Evolutionary conservation across 2,888 invertebrate genomes (phyloP).

Genomic region (Priocnemis perturbator): DNA sequence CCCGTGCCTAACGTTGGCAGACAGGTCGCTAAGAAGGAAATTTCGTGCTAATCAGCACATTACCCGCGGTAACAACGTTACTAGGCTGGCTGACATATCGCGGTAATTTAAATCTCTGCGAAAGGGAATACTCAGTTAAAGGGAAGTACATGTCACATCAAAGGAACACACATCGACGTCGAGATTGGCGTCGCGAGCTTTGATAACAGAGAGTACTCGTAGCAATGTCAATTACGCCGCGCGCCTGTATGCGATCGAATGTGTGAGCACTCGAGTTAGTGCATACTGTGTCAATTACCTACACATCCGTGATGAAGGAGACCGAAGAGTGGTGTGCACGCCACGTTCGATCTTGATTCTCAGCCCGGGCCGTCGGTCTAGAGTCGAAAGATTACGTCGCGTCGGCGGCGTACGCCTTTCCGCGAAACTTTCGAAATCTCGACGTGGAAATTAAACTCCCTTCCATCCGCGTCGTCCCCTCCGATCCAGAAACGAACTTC

Average conservation of each 20-base stretch:
- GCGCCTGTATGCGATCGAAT: too few species aligned
- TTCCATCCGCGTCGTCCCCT: constrained; percentile 11
- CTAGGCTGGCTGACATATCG: constrained; percentile 28
- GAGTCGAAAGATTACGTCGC: too few species aligned
- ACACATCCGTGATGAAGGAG: neutral
- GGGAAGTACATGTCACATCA: too few species aligned
- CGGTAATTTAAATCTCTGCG: constrained; percentile 35
- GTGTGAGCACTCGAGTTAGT: too few species aligned
- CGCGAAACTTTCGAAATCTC: neutral
- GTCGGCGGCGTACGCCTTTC: too few species aligned
- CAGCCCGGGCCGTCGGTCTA: too few species aligned
- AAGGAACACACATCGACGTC: too few species aligned
- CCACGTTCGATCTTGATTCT: constrained; percentile 11
- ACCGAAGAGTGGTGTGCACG: neutral
- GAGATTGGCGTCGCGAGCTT: too few species aligned
- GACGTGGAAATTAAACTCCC: constrained; percentile 14
- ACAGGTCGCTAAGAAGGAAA: neutral
- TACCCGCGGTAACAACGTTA: constrained; percentile 27
- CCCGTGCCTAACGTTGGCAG: too few species aligned
- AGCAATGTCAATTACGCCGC: too few species aligned
- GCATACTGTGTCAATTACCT: constrained; percentile 1
- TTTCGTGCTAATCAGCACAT: constrained; percentile 30
- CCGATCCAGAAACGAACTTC: neutral
- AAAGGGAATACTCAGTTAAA: constrained; percentile 14
- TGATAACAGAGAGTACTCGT: too few species aligned